These are phyloP conservation scores for Plagodis pulveraria DNA, from an alignment of 2,888 invertebrate species.

Conservation along the genomic window DNA sequence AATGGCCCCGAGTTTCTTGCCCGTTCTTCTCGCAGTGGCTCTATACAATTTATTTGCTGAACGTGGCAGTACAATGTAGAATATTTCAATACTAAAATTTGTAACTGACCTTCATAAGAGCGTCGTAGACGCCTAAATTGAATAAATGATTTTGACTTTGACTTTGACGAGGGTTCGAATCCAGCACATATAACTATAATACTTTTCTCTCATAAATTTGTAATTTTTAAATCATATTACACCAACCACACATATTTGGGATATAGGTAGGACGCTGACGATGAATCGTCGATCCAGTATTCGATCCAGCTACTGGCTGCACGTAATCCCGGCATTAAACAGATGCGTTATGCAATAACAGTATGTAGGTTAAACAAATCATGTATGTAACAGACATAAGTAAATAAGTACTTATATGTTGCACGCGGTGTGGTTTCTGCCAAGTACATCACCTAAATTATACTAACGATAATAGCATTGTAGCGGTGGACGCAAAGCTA, in stretches of 20 bases:
- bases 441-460: constrained; percentile 1
- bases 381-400: not conserved
- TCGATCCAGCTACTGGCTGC: not conserved
- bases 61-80: too few relatives aligned
- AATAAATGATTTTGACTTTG: too few relatives aligned
- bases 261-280: not conserved
- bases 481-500: not conserved
- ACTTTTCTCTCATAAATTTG: too few relatives aligned
- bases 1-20: too few relatives aligned
- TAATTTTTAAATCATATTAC: not conserved
- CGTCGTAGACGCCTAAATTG: too few relatives aligned
- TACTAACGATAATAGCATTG: not conserved
- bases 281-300: not conserved
- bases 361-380: constrained; percentile 6
- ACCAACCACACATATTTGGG: not conserved
- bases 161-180: too few relatives aligned
- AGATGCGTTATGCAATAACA: constrained; percentile 9
- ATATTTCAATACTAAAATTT: too few relatives aligned
- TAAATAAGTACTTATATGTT: not conserved
- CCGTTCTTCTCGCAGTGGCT: too few relatives aligned
- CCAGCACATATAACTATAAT: too few relatives aligned
- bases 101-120: too few relatives aligned
- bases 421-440: constrained; percentile 1
- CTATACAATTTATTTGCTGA: too few relatives aligned
- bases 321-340: constrained; percentile 15